These are phyloP conservation scores for Scelioninae gen. 1 DNA, from an alignment of 2,888 invertebrate species.

Conservation along the genomic window DNA sequence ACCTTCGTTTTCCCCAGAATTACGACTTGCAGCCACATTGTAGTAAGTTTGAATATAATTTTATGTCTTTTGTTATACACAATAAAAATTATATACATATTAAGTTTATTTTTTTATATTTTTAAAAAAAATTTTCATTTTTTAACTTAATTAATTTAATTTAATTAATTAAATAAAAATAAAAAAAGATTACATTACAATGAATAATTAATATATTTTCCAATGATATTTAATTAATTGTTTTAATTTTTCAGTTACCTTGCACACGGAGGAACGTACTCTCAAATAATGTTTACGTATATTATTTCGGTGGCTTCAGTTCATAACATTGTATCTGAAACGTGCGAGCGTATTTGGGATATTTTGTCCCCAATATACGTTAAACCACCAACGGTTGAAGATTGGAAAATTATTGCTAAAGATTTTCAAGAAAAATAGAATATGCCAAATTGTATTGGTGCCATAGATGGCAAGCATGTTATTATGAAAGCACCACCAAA, in stretches of 20 bases:
- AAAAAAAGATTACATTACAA: too few relatives aligned
- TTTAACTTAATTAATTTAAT: too few relatives aligned
- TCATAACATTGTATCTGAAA: conserved; percentile 4
- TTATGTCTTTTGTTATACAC: too few relatives aligned
- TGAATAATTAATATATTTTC: too few relatives aligned
- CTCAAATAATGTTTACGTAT: not conserved
- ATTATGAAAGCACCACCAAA: conserved; percentile 10
- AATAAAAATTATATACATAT: too few relatives aligned
- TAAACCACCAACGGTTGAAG: not conserved
- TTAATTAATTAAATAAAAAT: too few relatives aligned
- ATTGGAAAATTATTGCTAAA: conserved; percentile 20
- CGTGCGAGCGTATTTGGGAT: conserved; percentile 11
- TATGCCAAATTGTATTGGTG: conserved; percentile 18
- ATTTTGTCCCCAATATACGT: conserved; percentile 6
- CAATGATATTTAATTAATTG: not conserved
- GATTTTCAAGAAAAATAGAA: conserved; percentile 15
- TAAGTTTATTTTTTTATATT: too few relatives aligned
- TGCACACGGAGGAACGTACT: not conserved
- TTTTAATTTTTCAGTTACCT: not conserved
- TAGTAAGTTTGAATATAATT: not conserved
- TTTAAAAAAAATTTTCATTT: too few relatives aligned
- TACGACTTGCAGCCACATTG: conserved; percentile 1
- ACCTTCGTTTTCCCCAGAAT: not conserved
- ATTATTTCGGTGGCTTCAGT: not conserved
- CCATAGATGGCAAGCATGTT: conserved; percentile 9